Conservation (phyloP, 2,797 vertebrate genomes). For the Bovichtus variegatus region DNA sequence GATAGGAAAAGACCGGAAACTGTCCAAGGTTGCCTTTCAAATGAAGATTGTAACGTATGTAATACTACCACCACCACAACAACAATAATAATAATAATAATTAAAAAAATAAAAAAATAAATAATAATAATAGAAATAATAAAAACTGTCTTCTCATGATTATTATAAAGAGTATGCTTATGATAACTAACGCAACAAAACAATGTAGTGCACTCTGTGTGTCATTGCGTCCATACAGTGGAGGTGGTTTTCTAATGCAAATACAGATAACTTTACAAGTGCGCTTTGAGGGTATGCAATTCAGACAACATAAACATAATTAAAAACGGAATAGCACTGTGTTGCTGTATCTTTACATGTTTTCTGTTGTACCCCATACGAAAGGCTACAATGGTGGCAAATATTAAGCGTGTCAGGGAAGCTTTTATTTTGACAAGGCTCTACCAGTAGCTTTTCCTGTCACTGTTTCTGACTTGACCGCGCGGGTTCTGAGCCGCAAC, state of each 20-base stretch:
- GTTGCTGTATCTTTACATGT: neutral
- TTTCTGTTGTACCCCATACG: neutral
- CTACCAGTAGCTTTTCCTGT: neutral
- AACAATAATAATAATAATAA: neutral
- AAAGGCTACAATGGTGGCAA: neutral
- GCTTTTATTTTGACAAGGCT: slow-evolving; percentile 44
- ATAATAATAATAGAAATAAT: neutral
- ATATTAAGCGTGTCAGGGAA: accelerated
- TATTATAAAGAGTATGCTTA: neutral
- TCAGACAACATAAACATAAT: neutral
- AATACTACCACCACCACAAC: neutral
- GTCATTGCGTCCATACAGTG: too few species aligned
- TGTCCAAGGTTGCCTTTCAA: neutral
- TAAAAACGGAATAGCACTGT: neutral
- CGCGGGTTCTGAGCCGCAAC: slow-evolving; percentile 50
- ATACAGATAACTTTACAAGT: neutral
- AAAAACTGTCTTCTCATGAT: neutral
- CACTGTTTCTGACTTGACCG: slow-evolving; percentile 2
- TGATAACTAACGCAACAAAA: too few species aligned
- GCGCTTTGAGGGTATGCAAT: neutral
- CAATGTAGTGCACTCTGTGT: neutral
- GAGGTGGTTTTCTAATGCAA: neutral
- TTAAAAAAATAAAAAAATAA: neutral
- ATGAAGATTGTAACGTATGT: neutral
- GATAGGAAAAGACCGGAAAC: neutral